phyloP scores from a whole-genome alignment of 1,140 invertebrate species.

The Listronotus bonariensis region DNA sequence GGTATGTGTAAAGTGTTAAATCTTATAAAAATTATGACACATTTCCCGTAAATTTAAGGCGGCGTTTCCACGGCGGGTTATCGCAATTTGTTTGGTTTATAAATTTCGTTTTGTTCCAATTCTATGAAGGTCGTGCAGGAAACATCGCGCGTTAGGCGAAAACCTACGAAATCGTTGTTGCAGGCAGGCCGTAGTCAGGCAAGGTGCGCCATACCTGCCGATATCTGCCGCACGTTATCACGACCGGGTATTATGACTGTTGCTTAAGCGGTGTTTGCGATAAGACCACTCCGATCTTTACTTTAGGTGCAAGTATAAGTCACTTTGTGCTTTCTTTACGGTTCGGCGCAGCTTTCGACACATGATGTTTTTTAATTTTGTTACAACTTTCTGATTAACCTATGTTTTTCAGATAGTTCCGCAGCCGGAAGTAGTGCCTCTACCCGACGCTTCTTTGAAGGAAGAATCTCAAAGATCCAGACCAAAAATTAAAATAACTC shows the following conservation, averaged over 20 bases:
- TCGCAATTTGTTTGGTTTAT: slow-evolving; percentile 28
- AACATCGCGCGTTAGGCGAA: slow-evolving; percentile 29
- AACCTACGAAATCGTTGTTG: slow-evolving; percentile 26
- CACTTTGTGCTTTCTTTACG: slow-evolving; percentile 17
- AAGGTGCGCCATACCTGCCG: slow-evolving; percentile 42
- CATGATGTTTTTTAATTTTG: neutral
- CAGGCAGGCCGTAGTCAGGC: slow-evolving; percentile 28
- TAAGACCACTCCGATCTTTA: slow-evolving; percentile 47
- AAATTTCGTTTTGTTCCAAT: slow-evolving; percentile 41
- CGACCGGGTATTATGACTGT: slow-evolving; percentile 24
- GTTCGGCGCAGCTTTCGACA: neutral
- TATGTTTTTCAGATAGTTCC: slow-evolving; percentile 43
- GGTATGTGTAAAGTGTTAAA: slow-evolving; percentile 12
- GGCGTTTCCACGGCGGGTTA: slow-evolving; percentile 11
- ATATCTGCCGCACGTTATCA: slow-evolving; percentile 31
- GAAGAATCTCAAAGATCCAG: slow-evolving; percentile 12
- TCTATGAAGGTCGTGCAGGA: slow-evolving; percentile 39
- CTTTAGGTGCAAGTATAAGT: slow-evolving; percentile 38
- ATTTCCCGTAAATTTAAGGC: slow-evolving; percentile 23
- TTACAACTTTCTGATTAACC: slow-evolving; percentile 14
- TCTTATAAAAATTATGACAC: slow-evolving; percentile 30
- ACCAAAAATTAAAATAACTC: slow-evolving; percentile 32
- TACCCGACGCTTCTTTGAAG: slow-evolving; percentile 24
- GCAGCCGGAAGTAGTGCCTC: slow-evolving; percentile 39
- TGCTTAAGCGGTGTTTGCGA: slow-evolving; percentile 36